Evolutionary conservation across 2,888 invertebrate genomes (phyloP), one percentile per base, ranked within the genome.

Genomic region (Aleiodes alternator): DNA sequence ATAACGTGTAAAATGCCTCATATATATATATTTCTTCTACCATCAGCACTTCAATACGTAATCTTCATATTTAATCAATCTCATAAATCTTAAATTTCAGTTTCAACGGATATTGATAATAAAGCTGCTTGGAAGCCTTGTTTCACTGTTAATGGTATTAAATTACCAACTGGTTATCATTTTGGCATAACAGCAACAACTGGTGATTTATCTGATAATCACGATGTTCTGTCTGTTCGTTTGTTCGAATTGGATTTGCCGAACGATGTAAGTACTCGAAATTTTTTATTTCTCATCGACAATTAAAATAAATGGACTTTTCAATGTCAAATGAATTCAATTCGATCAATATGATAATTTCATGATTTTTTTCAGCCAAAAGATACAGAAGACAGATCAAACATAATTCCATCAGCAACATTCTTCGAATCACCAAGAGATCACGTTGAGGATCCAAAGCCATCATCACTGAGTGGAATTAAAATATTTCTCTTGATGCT

Each of bases 141-240:
- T 86, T 94, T 99, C 84, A 92, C 92, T 72, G 98, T 98, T 0
- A 92, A 94, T 82, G 97, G 97, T 64, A 96, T 99, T 0, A 92
- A 94, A 76, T 91, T 99, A 9, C 99, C 99, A 0, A 97, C 98
- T 0, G 97, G 97, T 0, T 99, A 98, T 90, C 98, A 93, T 90
- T 95, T 98, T 89, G 99, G 99, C 1, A 92, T 97, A 4, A 95
- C 98, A 0, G 97, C 99, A 0, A 98, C 98, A 0, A 99, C 99
- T 0, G 99, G 99, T 1, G 98, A 99, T 88, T 91, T 99, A 59
- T 95, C 96, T 78, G 99, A 99, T 91, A 97, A 96, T 90, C 99
- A 99, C 89, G 99, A 99, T 90, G 93, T 99, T 78, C 92, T 97
- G 78, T 95, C 97, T 1, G 92, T 99, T 78, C 96, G 97, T 90